Evolutionary conservation across 2,888 invertebrate genomes (phyloP), one percentile per base, ranked within the genome.

Genomic region (Trypoxylon attenuatum): DNA sequence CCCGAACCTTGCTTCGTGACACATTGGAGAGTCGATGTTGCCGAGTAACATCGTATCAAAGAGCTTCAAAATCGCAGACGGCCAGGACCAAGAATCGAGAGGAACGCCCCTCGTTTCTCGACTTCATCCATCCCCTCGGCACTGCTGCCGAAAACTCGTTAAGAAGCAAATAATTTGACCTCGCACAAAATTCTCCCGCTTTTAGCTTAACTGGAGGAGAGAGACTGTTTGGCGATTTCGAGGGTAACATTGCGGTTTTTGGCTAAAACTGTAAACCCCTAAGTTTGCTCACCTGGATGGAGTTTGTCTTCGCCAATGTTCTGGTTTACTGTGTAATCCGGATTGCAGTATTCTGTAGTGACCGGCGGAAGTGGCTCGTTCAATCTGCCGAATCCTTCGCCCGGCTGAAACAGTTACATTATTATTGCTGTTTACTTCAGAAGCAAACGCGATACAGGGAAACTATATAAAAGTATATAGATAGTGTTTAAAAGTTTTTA

Each of bases 351-450:
- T 55, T 69, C 77, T 5, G 67, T 42, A 22, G 62, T 56, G 10
- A 74, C 76, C 2, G 76, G 52, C 43, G 79, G 77, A 21, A 78
- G 72, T 6, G 81, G 74, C 21, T 82, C 83, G 29, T 73, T 62
- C 38, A 82, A 45, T 60, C 81, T 73, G 43, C 69, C 74, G 55
- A 79, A 83, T 50, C 69, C 79, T 29, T 83, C 81, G 33, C 68
- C 73, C 2, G 74, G 73, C 83, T 83, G 77, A 27, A 80, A 82
- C 39, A 23, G 8, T 45, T 0, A 18, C 5, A 42, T 5, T 16
- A 42, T 10, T 19, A 18, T 23, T 18, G 1, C 6, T 1, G 42
- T 42, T 38, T 6, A 38, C 13, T 38, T 38, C 38, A n/a, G 5
- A n/a, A n/a, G n/a, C n/a, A n/a, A n/a, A n/a, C n/a, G n/a, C n/a